Evolutionary conservation across 2,888 invertebrate genomes (phyloP).

Genomic region (Oxyteleia sp.): DNA sequence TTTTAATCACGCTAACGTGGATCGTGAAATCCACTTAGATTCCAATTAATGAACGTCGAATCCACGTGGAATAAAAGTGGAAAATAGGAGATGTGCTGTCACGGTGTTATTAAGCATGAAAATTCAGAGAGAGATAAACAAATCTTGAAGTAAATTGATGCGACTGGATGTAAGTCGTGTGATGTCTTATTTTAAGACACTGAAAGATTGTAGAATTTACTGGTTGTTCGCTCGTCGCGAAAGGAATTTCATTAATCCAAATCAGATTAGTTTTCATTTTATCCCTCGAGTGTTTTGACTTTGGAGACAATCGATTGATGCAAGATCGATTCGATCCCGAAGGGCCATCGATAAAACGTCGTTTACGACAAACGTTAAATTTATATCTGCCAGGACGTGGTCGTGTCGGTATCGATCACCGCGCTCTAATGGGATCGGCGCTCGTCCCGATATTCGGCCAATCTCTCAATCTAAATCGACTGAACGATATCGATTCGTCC

Average conservation of each 20-base stretch:
- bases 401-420: conserved; percentile 77
- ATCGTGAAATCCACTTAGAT: too few relatives aligned
- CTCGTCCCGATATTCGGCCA: conserved; percentile 74
- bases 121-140: too few relatives aligned
- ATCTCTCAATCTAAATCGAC: conserved; percentile 86
- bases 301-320: conserved; percentile 57
- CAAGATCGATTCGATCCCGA: conserved; percentile 29
- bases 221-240: neutral
- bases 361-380: conserved; percentile 75
- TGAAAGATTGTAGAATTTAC: too few relatives aligned
- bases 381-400: conserved; percentile 77
- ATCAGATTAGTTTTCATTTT: neutral
- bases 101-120: too few relatives aligned
- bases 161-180: too few relatives aligned
- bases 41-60: too few relatives aligned
- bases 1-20: too few relatives aligned
- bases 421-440: conserved; percentile 76
- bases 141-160: too few relatives aligned
- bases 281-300: neutral
- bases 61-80: too few relatives aligned
- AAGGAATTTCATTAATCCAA: neutral
- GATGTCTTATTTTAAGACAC: too few relatives aligned
- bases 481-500: conserved; percentile 80
- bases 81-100: too few relatives aligned
- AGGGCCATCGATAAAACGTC: conserved; percentile 71